Percentiles rank a stretch among this genome's conserved stretches.
Evolutionary conservation across 2,113 vertebrate genomes (phyloP).

Genomic region (Menidia beryllina): DNA sequence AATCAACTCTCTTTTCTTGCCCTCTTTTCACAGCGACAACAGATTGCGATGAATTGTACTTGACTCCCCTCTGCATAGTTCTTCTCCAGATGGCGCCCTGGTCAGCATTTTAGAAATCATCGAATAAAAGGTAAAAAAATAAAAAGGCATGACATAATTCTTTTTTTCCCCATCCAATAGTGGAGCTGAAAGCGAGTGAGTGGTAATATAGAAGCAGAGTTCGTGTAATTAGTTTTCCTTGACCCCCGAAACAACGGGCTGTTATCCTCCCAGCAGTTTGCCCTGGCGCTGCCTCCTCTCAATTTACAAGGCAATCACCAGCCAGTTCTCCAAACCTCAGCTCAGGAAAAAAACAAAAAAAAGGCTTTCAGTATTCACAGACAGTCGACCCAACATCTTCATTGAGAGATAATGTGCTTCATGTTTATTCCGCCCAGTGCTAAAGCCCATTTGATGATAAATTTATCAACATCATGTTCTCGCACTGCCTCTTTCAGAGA

Average conservation of each 20-base stretch:
- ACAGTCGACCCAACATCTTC: constrained; percentile 51
- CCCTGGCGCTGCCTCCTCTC: constrained; percentile 33
- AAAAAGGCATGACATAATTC: neutral
- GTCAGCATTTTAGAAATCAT: constrained; percentile 44
- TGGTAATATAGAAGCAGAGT: constrained; percentile 29
- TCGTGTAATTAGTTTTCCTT: constrained; percentile 57
- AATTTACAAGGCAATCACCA: constrained; percentile 59
- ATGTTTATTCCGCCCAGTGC: constrained; percentile 61
- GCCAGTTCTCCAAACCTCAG: constrained; percentile 40
- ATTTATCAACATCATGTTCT: constrained; percentile 63
- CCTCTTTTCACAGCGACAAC: constrained; percentile 52
- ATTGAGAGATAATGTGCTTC: constrained; percentile 65
- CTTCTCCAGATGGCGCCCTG: constrained; percentile 58
- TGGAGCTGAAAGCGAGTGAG: constrained; percentile 44
- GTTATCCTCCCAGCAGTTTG: constrained; percentile 52
- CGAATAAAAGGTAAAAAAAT: constrained; percentile 22
- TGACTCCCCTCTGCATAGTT: constrained; percentile 52
- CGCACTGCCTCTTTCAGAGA: constrained; percentile 23
- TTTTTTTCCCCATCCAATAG: constrained; percentile 15
- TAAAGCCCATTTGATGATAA: constrained; percentile 65
- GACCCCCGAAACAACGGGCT: constrained; percentile 57
- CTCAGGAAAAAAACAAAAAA: constrained; percentile 34
- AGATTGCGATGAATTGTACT: constrained; percentile 56
- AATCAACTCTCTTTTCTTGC: constrained; percentile 46
- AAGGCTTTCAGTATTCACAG: constrained; percentile 54